Percentiles rank a stretch among this genome's conserved stretches.
These are phyloP conservation scores for Drosophila quinaria DNA, from an alignment of 2,888 invertebrate species.

Conservation along the genomic window DNA sequence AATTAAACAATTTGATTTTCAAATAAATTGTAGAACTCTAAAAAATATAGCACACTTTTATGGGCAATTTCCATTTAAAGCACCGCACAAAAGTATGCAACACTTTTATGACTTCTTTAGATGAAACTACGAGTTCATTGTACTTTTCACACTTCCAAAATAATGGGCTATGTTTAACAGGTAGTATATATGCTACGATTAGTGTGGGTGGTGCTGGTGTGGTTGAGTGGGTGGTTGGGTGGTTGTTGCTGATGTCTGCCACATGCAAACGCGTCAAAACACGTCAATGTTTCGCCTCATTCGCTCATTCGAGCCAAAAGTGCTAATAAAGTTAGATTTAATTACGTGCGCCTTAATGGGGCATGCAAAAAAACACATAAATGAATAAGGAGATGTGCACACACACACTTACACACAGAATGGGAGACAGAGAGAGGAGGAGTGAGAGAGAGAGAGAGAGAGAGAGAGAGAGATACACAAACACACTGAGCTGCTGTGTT, in stretches of 20 bases:
- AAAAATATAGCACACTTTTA: conserved; percentile 12
- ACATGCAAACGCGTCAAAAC: conserved; percentile 40
- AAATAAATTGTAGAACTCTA: neutral
- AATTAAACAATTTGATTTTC: neutral
- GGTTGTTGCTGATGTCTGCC: conserved; percentile 4
- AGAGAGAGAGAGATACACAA: neutral
- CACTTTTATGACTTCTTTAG: conserved; percentile 14
- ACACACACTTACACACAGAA: conserved; percentile 7
- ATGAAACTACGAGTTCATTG: conserved; percentile 6
- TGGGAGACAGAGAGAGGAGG: neutral
- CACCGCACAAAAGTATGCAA: conserved; percentile 11
- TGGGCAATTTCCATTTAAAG: neutral
- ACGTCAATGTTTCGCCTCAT: conserved; percentile 11
- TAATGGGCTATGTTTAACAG: conserved; percentile 13
- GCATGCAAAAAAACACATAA: conserved; percentile 52
- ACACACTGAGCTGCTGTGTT: neutral
- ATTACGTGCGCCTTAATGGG: conserved; percentile 72
- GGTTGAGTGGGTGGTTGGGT: neutral
- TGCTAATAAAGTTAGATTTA: conserved; percentile 79
- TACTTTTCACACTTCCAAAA: conserved; percentile 24
- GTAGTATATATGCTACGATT: conserved; percentile 3
- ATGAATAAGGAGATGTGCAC: conserved; percentile 6
- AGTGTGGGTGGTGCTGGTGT: neutral
- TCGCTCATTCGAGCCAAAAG: conserved; percentile 57
- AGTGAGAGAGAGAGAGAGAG: neutral